Percentiles rank a stretch among this genome's conserved stretches.
Evolutionary conservation across 2,888 invertebrate species (phyloP).

Genomic region (Atrina japonica): DNA sequence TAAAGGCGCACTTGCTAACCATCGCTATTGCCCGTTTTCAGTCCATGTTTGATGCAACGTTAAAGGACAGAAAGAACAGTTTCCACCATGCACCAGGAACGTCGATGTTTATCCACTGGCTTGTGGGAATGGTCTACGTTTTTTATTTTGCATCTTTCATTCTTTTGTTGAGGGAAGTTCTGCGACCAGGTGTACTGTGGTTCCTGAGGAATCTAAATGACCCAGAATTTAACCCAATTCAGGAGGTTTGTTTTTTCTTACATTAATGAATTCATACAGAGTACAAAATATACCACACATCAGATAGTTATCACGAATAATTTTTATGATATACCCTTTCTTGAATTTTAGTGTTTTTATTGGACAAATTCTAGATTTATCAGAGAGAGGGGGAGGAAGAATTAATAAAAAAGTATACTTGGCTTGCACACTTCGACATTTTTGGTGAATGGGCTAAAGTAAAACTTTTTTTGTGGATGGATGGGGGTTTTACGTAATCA

Average conservation of each 20-base stretch:
- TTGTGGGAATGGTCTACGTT: conserved; percentile 98
- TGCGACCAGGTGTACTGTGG: conserved; percentile 98
- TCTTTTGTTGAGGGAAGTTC: conserved; percentile 94
- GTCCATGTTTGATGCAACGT: conserved; percentile 80
- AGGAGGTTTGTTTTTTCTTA: conserved; percentile 84
- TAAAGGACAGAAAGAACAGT: conserved; percentile 88
- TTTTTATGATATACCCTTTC: too few species aligned
- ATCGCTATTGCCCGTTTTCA: conserved; percentile 44
- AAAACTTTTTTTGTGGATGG: too few species aligned
- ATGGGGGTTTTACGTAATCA: too few species aligned
- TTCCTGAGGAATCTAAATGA: conserved; percentile 98
- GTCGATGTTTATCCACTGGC: conserved; percentile 99
- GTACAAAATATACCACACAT: too few species aligned
- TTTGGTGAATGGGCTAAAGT: too few species aligned
- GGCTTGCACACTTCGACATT: too few species aligned
- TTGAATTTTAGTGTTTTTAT: too few species aligned
- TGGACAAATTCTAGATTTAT: too few species aligned
- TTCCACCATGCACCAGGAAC: conserved; percentile 96
- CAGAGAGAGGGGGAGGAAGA: too few species aligned
- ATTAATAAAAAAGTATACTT: too few species aligned
- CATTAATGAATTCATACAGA: not conserved
- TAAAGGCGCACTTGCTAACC: not conserved
- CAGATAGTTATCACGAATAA: too few species aligned
- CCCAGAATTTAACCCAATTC: conserved; percentile 99
- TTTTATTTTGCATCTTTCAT: conserved; percentile 97